A percentile compares a stretch with the other conserved stretches of the same genome.
Evolutionary conservation across 2,113 vertebrate genomes (phyloP).

Genomic region (Turdus rufiventris): DNA sequence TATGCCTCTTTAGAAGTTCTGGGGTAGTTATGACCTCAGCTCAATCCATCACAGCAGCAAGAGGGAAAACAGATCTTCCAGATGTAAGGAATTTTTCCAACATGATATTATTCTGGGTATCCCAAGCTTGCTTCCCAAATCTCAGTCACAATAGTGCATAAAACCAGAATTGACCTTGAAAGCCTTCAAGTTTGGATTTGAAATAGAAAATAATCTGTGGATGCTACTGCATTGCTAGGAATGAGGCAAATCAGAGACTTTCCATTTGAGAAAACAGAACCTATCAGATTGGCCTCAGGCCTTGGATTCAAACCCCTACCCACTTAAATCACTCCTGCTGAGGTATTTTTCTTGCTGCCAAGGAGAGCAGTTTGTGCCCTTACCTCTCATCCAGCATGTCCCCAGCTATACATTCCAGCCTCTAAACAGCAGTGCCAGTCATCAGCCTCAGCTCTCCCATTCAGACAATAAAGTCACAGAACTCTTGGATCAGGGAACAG

Average conservation of each 20-base stretch:
- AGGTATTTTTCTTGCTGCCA: conserved; percentile 14
- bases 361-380: background rate
- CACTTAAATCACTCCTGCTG: conserved; percentile 12
- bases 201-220: background rate
- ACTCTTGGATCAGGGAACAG: conserved; percentile 30
- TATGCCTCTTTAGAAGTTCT: background rate
- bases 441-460: background rate
- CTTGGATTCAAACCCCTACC: background rate
- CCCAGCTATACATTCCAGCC: background rate
- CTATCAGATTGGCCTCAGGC: conserved; percentile 3
- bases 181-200: background rate
- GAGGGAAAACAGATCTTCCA: background rate
- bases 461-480: background rate
- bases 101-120: background rate
- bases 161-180: background rate
- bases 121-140: background rate
- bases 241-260: conserved; percentile 41
- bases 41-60: background rate
- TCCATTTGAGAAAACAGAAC: background rate
- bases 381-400: background rate
- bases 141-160: background rate
- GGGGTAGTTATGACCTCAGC: background rate
- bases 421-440: background rate
- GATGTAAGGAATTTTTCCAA: background rate
- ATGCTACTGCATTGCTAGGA: background rate